Evolutionary conservation across 2,797 vertebrate genomes (phyloP).

Genomic region (Pseudomugil tenellus): DNA sequence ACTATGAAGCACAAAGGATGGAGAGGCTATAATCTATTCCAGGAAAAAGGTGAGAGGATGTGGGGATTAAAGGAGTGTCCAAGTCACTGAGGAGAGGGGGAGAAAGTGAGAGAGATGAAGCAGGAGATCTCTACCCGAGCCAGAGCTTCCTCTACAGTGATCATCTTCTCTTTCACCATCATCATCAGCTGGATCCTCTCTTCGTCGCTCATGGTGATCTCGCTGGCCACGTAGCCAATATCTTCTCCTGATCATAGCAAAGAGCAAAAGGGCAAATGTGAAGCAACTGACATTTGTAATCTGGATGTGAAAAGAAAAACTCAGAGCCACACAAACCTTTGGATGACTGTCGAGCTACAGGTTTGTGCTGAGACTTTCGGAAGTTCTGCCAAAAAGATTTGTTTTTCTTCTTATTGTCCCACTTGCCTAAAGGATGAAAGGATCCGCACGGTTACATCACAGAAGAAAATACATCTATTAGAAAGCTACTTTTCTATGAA

Average conservation of each 20-base stretch:
- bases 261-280: constrained; percentile 13
- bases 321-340: constrained; percentile 86
- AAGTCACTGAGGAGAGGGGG: neutral
- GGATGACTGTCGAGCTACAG: constrained; percentile 90
- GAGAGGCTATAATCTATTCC: constrained; percentile 17
- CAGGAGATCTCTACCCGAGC: constrained; percentile 88
- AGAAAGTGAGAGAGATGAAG: constrained; percentile 1
- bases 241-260: constrained; percentile 86
- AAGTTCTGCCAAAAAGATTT: constrained; percentile 99
- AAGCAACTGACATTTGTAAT: neutral
- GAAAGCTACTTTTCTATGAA: neutral
- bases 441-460: neutral
- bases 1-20: constrained; percentile 13
- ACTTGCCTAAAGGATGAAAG: constrained; percentile 85
- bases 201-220: constrained; percentile 99
- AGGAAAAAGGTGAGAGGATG: constrained; percentile 32
- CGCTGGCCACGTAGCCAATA: constrained; percentile 96
- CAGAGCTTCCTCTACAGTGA: constrained; percentile 97
- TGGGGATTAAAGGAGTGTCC: constrained; percentile 25
- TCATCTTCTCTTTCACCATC: constrained; percentile 99
- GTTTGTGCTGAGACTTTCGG: constrained; percentile 92
- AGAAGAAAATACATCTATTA: neutral
- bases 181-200: constrained; percentile 99
- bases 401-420: constrained; percentile 98
- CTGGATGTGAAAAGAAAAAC: neutral